Conservation (phyloP, 1,140 invertebrate genomes). For the Zaprionus tsacasi region DNA sequence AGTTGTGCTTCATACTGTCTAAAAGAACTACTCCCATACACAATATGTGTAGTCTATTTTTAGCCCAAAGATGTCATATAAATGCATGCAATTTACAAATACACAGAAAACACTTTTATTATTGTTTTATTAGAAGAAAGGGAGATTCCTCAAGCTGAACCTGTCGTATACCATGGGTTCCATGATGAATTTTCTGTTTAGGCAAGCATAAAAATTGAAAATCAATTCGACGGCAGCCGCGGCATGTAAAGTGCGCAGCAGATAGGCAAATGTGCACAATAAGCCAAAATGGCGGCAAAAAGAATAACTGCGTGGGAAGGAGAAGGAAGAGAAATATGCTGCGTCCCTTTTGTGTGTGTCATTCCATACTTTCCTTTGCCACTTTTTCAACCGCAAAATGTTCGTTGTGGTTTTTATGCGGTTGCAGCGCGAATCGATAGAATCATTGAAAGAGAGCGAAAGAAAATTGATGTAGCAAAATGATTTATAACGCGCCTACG, state of each 20-base stretch:
- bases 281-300: constrained; percentile 24
- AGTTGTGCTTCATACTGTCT: neutral
- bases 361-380: neutral
- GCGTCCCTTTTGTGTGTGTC: constrained; percentile 23
- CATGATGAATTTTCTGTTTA: constrained; percentile 67
- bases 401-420: constrained; percentile 12
- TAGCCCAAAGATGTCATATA: constrained; percentile 3
- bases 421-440: constrained; percentile 13
- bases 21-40: neutral
- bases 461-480: constrained; percentile 18
- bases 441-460: constrained; percentile 17
- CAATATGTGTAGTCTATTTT: neutral
- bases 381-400: constrained; percentile 14
- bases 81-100: constrained; percentile 33
- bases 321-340: constrained; percentile 14
- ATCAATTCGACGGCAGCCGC: constrained; percentile 56
- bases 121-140: no score
- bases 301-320: neutral
- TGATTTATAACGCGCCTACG: constrained; percentile 23
- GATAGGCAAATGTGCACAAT: constrained; percentile 48
- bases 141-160: no score
- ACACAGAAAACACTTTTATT: constrained; percentile 5
- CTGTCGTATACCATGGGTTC: constrained; percentile 28
- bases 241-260: constrained; percentile 54
- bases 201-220: constrained; percentile 74